These are phyloP conservation scores for Acropora yongei DNA, from an alignment of 64 coral and sea anemone genomes.

Conservation along the genomic window DNA sequence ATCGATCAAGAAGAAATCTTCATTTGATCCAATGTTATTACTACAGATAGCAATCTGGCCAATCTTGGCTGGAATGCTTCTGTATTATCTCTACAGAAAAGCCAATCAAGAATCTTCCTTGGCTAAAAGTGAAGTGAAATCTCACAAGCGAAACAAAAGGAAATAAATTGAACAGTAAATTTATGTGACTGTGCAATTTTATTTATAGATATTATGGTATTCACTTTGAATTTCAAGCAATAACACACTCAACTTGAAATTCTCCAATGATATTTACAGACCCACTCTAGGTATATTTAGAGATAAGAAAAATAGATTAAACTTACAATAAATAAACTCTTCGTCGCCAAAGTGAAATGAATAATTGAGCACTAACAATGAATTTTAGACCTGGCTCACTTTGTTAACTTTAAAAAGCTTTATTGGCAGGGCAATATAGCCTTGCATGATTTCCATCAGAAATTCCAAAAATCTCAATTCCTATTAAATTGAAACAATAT, in stretches of 20 bases:
- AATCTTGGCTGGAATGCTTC: constrained; percentile 17
- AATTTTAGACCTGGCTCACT: too few species aligned
- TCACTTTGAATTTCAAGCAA: too few species aligned
- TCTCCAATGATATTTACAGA: too few species aligned
- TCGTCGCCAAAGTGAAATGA: too few species aligned
- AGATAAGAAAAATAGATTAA: too few species aligned
- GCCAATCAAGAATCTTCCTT: constrained; percentile 20
- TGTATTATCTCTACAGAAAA: constrained; percentile 55
- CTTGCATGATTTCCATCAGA: neutral
- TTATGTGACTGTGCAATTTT: neutral
- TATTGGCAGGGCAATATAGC: neutral
- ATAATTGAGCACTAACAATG: too few species aligned
- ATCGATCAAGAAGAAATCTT: constrained; percentile 35
- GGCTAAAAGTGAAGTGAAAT: constrained; percentile 23
- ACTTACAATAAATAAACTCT: too few species aligned
- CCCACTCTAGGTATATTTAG: too few species aligned
- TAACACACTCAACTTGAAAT: too few species aligned
- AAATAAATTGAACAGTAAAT: constrained; percentile 12
- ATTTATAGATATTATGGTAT: too few species aligned
- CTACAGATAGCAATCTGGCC: constrained; percentile 61
- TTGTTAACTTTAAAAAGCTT: neutral
- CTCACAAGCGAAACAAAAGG: constrained; percentile 37
- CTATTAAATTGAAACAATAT: neutral
- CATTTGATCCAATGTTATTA: constrained; percentile 40
- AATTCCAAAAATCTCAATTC: constrained; percentile 1